Percentiles rank a stretch among this genome's conserved stretches.
Evolutionary conservation across 2,797 vertebrate genomes (phyloP).

Genomic region (Molothrus ater): DNA sequence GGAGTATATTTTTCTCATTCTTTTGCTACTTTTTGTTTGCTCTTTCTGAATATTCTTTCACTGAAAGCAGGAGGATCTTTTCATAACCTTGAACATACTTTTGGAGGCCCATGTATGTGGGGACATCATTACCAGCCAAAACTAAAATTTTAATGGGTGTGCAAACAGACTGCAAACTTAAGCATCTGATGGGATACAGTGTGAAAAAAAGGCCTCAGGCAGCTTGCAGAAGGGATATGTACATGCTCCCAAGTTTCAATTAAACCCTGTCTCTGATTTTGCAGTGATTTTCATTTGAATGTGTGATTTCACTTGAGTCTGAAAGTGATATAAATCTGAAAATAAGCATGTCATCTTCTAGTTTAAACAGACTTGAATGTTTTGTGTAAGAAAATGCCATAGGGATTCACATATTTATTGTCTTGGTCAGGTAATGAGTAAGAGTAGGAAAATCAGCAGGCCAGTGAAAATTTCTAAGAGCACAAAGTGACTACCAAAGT

Average conservation of each 20-base stretch:
- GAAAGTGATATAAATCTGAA: slow-evolving; percentile 25
- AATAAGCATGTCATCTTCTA: not conserved
- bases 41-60: not conserved
- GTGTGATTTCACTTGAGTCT: slow-evolving; percentile 11
- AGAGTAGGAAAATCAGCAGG: not conserved
- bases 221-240: not conserved
- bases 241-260: not conserved
- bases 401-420: not conserved
- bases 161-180: not conserved
- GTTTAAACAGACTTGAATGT: not conserved
- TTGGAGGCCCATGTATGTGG: not conserved
- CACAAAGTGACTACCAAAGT: not conserved
- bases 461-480: not conserved
- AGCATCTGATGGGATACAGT: not conserved
- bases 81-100: not conserved
- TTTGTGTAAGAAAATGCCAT: not conserved
- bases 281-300: slow-evolving; percentile 12
- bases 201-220: not conserved
- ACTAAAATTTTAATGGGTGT: not conserved
- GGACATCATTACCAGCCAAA: not conserved
- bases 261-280: not conserved
- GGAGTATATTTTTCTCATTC: not conserved
- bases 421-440: not conserved
- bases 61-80: not conserved
- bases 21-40: not conserved